Evolutionary conservation across 2,888 invertebrate species (phyloP).

Genomic region (Coelopa pilipes): DNA sequence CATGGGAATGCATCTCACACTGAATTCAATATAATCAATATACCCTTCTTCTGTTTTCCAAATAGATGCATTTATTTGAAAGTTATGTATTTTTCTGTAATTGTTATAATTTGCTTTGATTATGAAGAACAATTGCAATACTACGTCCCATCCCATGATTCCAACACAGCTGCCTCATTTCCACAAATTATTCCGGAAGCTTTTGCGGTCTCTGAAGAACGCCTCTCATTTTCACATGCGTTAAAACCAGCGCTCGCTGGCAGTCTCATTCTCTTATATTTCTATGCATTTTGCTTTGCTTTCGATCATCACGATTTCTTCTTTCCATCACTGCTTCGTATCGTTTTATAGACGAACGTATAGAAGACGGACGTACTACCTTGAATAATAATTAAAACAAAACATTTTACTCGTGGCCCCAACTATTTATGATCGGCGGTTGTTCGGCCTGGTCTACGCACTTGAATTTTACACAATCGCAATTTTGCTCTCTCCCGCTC

Average conservation of each 20-base stretch:
- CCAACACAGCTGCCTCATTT: slow-evolving; percentile 2
- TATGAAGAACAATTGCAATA: no score
- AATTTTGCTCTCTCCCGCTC: neutral
- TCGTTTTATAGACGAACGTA: neutral
- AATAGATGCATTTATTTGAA: no score
- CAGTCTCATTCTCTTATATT: neutral
- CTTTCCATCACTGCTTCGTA: neutral
- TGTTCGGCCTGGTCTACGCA: slow-evolving; percentile 2
- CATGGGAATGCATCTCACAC: no score
- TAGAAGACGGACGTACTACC: slow-evolving; percentile 13
- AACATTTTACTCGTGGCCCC: slow-evolving; percentile 10
- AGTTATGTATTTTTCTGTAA: no score
- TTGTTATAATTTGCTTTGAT: neutral
- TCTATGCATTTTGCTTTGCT: neutral
- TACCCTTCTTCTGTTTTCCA: no score
- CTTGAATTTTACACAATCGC: slow-evolving; percentile 22
- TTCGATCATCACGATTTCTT: neutral
- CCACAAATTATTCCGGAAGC: neutral
- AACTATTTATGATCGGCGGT: slow-evolving; percentile 31
- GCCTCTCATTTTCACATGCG: slow-evolving; percentile 5
- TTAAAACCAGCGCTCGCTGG: neutral
- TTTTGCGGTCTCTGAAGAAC: neutral
- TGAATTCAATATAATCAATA: no score
- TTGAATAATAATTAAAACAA: slow-evolving; percentile 37
- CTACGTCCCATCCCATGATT: neutral